phyloP scores from a whole-genome alignment of 2,888 invertebrate species.

The Norana najaformis region DNA sequence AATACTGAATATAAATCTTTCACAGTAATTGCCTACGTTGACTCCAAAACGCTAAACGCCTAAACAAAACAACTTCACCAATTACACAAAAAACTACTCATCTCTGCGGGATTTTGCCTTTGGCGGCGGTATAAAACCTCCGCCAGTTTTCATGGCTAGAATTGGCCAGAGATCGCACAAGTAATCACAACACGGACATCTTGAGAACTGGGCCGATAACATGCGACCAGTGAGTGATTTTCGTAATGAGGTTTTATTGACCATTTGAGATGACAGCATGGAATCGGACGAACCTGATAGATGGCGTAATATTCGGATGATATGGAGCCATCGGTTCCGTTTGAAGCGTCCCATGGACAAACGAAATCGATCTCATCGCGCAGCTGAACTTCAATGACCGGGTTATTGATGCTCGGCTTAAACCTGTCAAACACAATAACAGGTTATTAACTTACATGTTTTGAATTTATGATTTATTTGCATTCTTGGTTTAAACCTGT shows the following conservation, averaged over 20 bases:
- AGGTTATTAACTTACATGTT: not conserved
- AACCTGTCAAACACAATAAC: constrained; percentile 57
- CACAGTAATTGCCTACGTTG: too few relatives aligned
- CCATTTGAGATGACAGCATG: not conserved
- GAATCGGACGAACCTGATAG: constrained; percentile 28
- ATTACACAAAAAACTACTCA: not conserved
- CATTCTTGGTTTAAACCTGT: not conserved
- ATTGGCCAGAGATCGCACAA: too few relatives aligned
- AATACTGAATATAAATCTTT: too few relatives aligned
- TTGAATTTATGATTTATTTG: not conserved
- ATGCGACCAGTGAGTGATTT: not conserved
- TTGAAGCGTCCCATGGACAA: constrained; percentile 43
- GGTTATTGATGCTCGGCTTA: constrained; percentile 46
- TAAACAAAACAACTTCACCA: too few relatives aligned
- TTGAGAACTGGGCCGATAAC: not conserved
- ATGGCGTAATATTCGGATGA: constrained; percentile 28
- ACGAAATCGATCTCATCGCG: constrained; percentile 48
- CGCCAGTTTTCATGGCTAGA: not conserved
- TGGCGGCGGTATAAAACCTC: not conserved
- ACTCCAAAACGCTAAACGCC: too few relatives aligned
- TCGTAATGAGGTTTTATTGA: not conserved
- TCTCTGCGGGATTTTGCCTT: not conserved
- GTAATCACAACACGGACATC: not conserved
- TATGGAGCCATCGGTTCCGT: not conserved
- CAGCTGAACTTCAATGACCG: constrained; percentile 48